A percentile compares a stretch with the other conserved stretches of the same genome.
These are phyloP conservation scores for Syngnathoides biaculeatus DNA, from an alignment of 2,113 vertebrate species.

Conservation along the genomic window DNA sequence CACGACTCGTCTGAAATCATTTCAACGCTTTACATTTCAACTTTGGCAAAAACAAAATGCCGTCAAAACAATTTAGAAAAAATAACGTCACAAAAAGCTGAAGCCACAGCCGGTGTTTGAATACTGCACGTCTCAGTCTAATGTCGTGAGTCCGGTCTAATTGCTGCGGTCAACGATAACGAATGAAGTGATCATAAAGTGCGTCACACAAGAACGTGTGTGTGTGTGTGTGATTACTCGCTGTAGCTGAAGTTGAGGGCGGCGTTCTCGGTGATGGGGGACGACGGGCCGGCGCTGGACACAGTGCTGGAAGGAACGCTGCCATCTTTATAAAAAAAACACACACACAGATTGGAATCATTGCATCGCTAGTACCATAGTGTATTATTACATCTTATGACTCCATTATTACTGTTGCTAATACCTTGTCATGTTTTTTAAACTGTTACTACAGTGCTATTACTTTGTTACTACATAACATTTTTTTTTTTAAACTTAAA, in stretches of 20 bases:
- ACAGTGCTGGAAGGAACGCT: constrained; percentile 85
- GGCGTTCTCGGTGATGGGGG: constrained; percentile 76
- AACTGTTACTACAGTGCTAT: too few species aligned
- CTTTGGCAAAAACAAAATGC: neutral
- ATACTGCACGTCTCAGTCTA: neutral
- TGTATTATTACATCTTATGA: too few species aligned
- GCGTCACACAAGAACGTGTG: neutral
- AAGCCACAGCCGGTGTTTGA: neutral
- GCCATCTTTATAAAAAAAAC: constrained; percentile 73
- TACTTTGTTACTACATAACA: too few species aligned
- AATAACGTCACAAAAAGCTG: neutral
- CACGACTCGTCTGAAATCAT: neutral
- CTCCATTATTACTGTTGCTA: too few species aligned
- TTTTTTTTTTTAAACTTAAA: too few species aligned
- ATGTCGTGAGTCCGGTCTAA: neutral
- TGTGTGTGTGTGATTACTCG: constrained; percentile 61
- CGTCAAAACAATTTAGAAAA: neutral
- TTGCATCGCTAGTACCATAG: too few species aligned
- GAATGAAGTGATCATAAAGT: neutral
- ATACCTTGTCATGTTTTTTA: too few species aligned
- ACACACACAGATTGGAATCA: neutral
- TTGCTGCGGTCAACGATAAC: neutral
- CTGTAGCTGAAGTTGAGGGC: constrained; percentile 78
- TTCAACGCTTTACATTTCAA: neutral
- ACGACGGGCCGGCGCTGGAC: constrained; percentile 87